Conservation (phyloP, 2,113 vertebrate genomes). For the Eurypyga helias region DNA sequence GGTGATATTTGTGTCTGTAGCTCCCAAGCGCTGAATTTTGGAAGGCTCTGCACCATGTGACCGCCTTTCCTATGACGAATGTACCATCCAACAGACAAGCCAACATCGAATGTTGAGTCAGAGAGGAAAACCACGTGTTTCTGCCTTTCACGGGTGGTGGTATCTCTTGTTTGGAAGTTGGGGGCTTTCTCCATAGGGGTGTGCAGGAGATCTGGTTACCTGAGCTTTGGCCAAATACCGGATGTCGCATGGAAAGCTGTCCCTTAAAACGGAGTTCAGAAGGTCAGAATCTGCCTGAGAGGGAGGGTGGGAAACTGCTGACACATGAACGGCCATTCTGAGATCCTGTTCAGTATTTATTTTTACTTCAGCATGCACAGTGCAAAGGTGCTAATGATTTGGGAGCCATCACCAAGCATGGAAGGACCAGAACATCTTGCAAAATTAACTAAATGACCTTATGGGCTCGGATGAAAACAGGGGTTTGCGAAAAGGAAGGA, state of each 20-base stretch:
- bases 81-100: background rate
- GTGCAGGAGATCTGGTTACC: background rate
- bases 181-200: background rate
- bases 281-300: background rate
- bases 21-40: background rate
- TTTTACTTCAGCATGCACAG: background rate
- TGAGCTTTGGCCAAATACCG: background rate
- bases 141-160: rapidly evolving
- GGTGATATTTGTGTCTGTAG: background rate
- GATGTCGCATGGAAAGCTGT: background rate
- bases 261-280: background rate
- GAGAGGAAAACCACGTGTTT: background rate
- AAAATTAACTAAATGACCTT: background rate
- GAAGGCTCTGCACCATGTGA: background rate
- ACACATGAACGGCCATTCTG: background rate
- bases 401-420: background rate
- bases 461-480: background rate
- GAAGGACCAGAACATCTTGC: background rate
- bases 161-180: background rate
- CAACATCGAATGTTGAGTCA: background rate
- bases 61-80: background rate
- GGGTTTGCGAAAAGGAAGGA: background rate
- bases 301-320: background rate
- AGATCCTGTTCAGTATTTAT: background rate
- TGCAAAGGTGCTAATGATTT: background rate